Evolutionary conservation across 2,113 vertebrate genomes (phyloP), one percentile per base, ranked within the genome.

Genomic region (Oryzias celebensis): DNA sequence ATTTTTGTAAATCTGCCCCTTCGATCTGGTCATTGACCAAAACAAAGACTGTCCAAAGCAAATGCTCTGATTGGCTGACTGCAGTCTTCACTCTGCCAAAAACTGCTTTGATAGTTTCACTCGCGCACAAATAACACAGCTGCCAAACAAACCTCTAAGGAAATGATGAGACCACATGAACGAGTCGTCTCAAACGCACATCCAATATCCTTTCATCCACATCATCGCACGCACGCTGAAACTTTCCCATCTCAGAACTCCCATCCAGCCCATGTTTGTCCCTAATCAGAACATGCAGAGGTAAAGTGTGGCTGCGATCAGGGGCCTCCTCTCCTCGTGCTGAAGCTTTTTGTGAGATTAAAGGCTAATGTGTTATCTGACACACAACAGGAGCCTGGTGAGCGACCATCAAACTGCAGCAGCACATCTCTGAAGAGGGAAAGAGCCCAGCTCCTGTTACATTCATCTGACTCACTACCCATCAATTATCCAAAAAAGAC

Each of bases 271-370:
- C 44, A 28, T 59, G 46, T 55, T 22, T 1, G 54, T 42, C 52
- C 42, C 20, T 62, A 57, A 52, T 20, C 20, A 76, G 36, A 61
- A 47, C 56, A 61, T 59, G 46, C 17, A 45, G 28, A 53, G 47
- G 43, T 42, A 42, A 48, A 15, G 62, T 31, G 46, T 54, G 75
- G 69, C 73, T 80, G 85, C 83, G 66, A 73, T 78, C 67, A 68
- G 62, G 50, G 51, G 51, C 31, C 68, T 56, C 71, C 77, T 53
- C 79, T 75, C 61, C 68, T 77, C 56, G 80, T 65, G 77, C 45
- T 22, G 61, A 78, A 52, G 67, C 79, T 83, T 71, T 88, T 77
- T 76, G 63, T 66, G 62, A 86, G 83, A 90, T 87, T 84, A 88
- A 85, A 74, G 78, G 73, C 75, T 79, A 78, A 84, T 78, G 73